Evolutionary conservation across 1,140 invertebrate genomes (phyloP).

Genomic region (Aricia agestis): DNA sequence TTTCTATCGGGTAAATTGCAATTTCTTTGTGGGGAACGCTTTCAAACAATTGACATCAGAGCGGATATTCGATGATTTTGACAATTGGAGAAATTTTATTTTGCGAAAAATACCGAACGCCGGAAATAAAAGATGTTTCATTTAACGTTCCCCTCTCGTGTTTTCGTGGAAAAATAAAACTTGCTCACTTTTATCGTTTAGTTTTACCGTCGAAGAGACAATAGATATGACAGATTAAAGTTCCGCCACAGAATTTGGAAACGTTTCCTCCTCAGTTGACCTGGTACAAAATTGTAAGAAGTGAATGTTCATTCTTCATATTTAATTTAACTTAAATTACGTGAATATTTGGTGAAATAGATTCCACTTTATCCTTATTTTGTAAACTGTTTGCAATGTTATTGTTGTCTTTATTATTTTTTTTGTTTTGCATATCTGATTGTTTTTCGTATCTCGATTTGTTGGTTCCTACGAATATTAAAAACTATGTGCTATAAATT

Average conservation of each 20-base stretch:
- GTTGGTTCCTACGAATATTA: too few relatives aligned
- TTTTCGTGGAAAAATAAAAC: neutral
- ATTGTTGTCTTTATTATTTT: too few relatives aligned
- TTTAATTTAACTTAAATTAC: too few relatives aligned
- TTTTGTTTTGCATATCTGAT: too few relatives aligned
- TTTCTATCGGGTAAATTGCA: slow-evolving; percentile 13
- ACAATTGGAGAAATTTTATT: slow-evolving; percentile 15
- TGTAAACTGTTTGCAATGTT: too few relatives aligned
- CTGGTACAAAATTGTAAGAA: too few relatives aligned
- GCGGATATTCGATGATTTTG: slow-evolving; percentile 14
- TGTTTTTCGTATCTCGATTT: too few relatives aligned
- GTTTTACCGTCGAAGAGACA: neutral
- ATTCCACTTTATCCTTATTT: too few relatives aligned
- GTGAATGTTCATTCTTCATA: too few relatives aligned
- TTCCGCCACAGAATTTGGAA: neutral
- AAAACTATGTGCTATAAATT: too few relatives aligned
- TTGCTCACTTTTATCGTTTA: slow-evolving; percentile 1
- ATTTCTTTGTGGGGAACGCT: slow-evolving; percentile 11
- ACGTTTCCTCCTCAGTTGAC: neutral
- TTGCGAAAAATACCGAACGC: neutral
- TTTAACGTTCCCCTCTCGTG: neutral
- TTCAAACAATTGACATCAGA: slow-evolving; percentile 13
- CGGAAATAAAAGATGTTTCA: slow-evolving; percentile 12
- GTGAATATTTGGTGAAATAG: too few relatives aligned
- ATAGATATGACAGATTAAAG: neutral